Evolutionary conservation across 2,888 invertebrate genomes (phyloP), one percentile per base, ranked within the genome.

Genomic region (Ecliptopera silaceata): DNA sequence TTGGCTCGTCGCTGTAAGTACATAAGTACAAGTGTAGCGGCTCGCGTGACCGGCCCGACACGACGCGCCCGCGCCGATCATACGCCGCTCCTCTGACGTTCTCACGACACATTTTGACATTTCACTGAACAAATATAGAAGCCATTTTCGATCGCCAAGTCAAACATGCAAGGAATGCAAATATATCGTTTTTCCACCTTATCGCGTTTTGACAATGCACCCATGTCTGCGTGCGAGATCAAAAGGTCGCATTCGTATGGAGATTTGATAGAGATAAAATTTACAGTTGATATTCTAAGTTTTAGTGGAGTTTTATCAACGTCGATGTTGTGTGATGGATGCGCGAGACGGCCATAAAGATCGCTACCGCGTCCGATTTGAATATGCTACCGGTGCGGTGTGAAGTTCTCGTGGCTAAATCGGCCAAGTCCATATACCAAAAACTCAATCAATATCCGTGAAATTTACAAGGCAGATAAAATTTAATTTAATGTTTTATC

Each of bases 81-180:
- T 78, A 77, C 77, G 74, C 80, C 75, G 74, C 73, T 71, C 74
- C 70, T 68, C 72, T 71, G 78, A 77, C 72, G 75, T 86, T 88
- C 87, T 86, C 87, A 88, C 87, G 86, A 88, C 84, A 85, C 72
- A 83, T 86, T 90, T 82, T 90, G 88, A 88, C 88, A 86, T 88
- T 90, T 88, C 87, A 82, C 80, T 84, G 81, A 85, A 79, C 87
- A 86, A 85, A 86, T 83, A 87, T 86, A 85, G 81, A 88, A 86
- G 86, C 82, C 83, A 87, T 85, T 84, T 89, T 87, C 72, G 76
- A 78, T 80, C 84, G 80, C 70, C 74, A 74, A 70, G 64, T 61
- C 63, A 77, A 73, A 76, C 69, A 80, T 70, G 75, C 71, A 58
- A 79, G 74, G 80, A 82, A 85, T 85, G 81, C 82, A 73, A 82